Base-by-base conservation (phyloP, 1,140 invertebrate genomes). In the Sitodiplosis mosellana region DNA sequence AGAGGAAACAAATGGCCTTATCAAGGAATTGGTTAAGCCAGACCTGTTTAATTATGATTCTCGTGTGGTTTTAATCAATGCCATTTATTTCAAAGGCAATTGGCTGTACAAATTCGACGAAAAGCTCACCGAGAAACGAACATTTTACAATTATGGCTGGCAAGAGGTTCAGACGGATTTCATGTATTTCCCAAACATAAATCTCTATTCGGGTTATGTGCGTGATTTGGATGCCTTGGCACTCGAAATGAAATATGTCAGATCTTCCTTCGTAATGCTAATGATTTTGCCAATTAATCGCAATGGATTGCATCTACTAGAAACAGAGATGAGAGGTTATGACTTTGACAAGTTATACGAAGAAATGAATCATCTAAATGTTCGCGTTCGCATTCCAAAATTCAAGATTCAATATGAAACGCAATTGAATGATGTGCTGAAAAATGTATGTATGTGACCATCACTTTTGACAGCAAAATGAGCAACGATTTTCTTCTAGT, bases 41-140 rank as follows among this genome's bases (percentile, higher is more conserved):
- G 61, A 54, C 49, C 53, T 58, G 20, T 54, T 76, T 0, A 56
- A 54, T 40, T 46, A 49, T 11, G 52, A 64, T 37, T 73, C 71
- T 53, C 64, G 50, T 41, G 59, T 75, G 55, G 70, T 77, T 49
- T 68, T 77, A 44, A 70, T 72, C 44, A 84, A 82, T 61, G 77
- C 77, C 15, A 67, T 80, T 37, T 78, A 78, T 59, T 83, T 81
- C 60, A 79, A 82, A 67, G 80, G 78, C n/a, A 62, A 67, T 22
- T 85, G 82, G 82, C 55, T 66, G 37, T 54, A 61, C 22, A 68
- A 69, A 51, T 85, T 86, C 54, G 55, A 70, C 49, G 54, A 60
- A 27, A 52, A 60, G 4, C 44, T 55, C 2, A 83, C 81, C 0
- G 52, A 53, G 10, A 55, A 64, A 7, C 60, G 63, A 45, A 54